phyloP scores from a whole-genome alignment of 2,888 invertebrate genomes.

The Chloromyia formosa region DNA sequence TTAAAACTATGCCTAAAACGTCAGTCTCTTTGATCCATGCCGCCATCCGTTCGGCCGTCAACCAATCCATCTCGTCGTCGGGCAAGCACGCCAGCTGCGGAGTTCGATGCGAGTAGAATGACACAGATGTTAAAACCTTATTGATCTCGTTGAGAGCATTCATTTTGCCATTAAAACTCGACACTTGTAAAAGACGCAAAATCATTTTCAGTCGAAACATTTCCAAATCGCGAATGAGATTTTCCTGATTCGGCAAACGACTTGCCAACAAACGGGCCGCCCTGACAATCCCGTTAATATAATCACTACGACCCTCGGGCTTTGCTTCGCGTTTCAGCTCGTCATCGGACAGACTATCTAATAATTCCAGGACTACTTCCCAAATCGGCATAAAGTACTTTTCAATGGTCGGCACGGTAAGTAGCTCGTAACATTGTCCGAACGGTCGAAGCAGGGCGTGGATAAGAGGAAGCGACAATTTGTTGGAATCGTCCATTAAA shows the following conservation, averaged over 20 bases:
- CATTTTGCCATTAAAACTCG: slow-evolving; percentile 99
- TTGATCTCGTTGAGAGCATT: slow-evolving; percentile 98
- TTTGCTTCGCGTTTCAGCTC: slow-evolving; percentile 96
- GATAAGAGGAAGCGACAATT: slow-evolving; percentile 77
- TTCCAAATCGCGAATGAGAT: slow-evolving; percentile 77
- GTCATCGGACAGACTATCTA: slow-evolving; percentile 93
- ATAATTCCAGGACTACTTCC: slow-evolving; percentile 89
- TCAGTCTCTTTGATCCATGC: slow-evolving; percentile 96
- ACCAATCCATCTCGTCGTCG: slow-evolving; percentile 88
- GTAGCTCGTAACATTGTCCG: slow-evolving; percentile 89
- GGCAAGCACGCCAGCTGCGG: slow-evolving; percentile 71
- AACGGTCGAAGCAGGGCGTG: slow-evolving; percentile 88
- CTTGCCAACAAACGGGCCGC: slow-evolving; percentile 89
- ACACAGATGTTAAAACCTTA: slow-evolving; percentile 91
- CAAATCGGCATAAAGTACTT: slow-evolving; percentile 92
- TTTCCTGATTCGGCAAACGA: slow-evolving; percentile 85
- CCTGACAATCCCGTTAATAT: slow-evolving; percentile 92
- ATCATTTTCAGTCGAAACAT: slow-evolving; percentile 97
- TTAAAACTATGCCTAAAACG: slow-evolving; percentile 91
- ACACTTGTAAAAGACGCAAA: slow-evolving; percentile 89
- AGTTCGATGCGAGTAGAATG: slow-evolving; percentile 82
- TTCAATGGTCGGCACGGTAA: slow-evolving; percentile 89
- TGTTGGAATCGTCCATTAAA: slow-evolving; percentile 54
- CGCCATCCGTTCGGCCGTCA: slow-evolving; percentile 95
- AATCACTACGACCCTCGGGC: slow-evolving; percentile 93